Percentiles rank a stretch among this genome's conserved stretches.
phyloP scores from a whole-genome alignment of 2,888 invertebrate genomes.

The Thera britannica region DNA sequence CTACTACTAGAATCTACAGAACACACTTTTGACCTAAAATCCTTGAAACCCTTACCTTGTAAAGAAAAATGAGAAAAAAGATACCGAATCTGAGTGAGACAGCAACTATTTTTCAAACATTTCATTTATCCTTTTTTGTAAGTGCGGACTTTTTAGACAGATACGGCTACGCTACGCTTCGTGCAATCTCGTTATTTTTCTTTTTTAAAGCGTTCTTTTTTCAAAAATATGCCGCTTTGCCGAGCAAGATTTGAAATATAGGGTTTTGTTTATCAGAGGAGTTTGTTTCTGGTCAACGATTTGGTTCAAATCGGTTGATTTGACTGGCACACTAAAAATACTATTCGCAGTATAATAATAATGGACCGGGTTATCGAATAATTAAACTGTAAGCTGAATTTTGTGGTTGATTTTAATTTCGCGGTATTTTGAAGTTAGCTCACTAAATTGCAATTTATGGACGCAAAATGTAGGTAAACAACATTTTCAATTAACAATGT shows the following conservation, averaged over 20 bases:
- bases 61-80: background rate
- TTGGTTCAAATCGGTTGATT: too few species aligned
- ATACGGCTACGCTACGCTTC: background rate
- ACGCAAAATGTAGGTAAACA: background rate
- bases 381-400: too few species aligned
- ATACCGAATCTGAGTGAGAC: background rate
- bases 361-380: too few species aligned
- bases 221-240: slow-evolving; percentile 8
- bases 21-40: too few species aligned
- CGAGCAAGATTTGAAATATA: slow-evolving; percentile 9
- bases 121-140: background rate
- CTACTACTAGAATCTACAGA: too few species aligned
- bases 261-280: background rate
- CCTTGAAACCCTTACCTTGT: too few species aligned
- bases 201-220: background rate
- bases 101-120: slow-evolving; percentile 1
- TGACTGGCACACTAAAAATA: too few species aligned
- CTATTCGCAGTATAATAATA: too few species aligned
- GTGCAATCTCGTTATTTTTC: background rate
- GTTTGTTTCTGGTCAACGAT: too few species aligned
- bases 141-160: slow-evolving; percentile 3
- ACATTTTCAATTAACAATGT: slow-evolving; percentile 30
- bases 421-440: too few species aligned
- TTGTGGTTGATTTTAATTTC: too few species aligned
- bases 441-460: too few species aligned